Base-by-base conservation (phyloP, 2,888 invertebrate genomes). In the Lithophane socia region DNA sequence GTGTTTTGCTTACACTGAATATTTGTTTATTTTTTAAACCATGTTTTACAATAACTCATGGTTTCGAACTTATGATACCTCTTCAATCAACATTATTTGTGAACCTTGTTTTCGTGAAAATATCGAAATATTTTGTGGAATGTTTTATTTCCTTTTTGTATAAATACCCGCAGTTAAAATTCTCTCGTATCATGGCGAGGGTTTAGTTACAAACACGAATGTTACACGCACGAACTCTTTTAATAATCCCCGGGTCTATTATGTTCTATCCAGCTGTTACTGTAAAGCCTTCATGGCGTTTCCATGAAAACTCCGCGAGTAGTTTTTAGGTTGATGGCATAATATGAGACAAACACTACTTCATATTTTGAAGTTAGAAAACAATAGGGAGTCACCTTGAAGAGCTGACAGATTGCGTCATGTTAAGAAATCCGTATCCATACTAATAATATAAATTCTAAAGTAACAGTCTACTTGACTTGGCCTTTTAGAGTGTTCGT, bases 1-100 rank as follows among this genome's bases (percentile, higher is more conserved):
- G 61, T 78, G 64, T 79, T 83, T 73, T 73, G 44, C 21, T 56
- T 52, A 56, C 16, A 66, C 13, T 64, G 37, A 8, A 42, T 9
- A 79, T 49, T 18, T 13, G 7, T 37, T 42, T 24, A 0, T 13
- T 54, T 52, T 72, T n/a, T 21, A 52, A 2, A 37, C 29, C n/a
- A 8, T 4, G 21, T 49, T 54, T 77, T 10, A 37, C n/a, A 37
- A 58, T n/a, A 21, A 24, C 21, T 44, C 37, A 21, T 56, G 67
- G 16, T n/a, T 18, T 8, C 8, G 49, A 54, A 52, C 37, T 37
- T 49, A 58, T 58, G 10, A 58, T 49, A 74, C 44, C 29, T n/a
- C 47, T 47, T 47, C 47, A 21, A 61, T 75, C 12, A n/a, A 9
- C 0, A 12, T 49, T 21, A 42, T 60, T 42, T n/a, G 7, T 29